Percentiles rank a stretch among this genome's conserved stretches.
phyloP scores from a whole-genome alignment of 1,140 invertebrate species.

The Leptinotarsa texana region DNA sequence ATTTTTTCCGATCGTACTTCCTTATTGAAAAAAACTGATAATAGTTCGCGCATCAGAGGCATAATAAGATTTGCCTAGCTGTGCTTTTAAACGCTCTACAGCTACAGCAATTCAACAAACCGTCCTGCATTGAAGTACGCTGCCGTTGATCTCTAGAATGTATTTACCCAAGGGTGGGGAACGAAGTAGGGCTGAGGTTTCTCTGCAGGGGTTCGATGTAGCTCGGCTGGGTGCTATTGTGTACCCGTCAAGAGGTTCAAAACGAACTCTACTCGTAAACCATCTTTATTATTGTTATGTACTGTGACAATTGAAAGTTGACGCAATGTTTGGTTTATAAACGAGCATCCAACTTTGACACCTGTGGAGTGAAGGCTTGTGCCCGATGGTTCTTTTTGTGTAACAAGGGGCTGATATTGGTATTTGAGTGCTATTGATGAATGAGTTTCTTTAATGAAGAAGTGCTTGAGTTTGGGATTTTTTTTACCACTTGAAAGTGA shows the following conservation, averaged over 20 bases:
- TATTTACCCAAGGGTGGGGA: neutral
- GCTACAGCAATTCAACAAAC: neutral
- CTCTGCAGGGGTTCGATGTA: conserved; percentile 33
- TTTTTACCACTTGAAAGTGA: too few species aligned
- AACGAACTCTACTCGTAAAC: conserved; percentile 33
- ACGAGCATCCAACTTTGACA: conserved; percentile 17
- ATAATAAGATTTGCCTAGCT: too few species aligned
- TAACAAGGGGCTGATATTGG: neutral
- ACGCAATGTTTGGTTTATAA: conserved; percentile 41
- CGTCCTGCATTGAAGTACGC: neutral
- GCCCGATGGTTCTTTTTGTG: neutral
- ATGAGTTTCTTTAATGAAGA: neutral
- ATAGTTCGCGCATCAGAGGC: too few species aligned
- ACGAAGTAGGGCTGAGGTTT: conserved; percentile 7
- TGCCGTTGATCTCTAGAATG: neutral
- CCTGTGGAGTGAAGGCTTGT: conserved; percentile 14
- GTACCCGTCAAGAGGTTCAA: conserved; percentile 36
- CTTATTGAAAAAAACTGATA: too few species aligned
- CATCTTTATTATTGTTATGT: conserved; percentile 38
- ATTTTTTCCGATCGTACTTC: too few species aligned
- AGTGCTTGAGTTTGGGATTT: too few species aligned
- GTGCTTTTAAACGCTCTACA: too few species aligned
- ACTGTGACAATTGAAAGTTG: conserved; percentile 39
- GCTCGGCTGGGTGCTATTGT: conserved; percentile 37
- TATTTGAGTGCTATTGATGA: neutral